Base-by-base conservation (phyloP, 2,113 vertebrate genomes). In the Melanostigma gelatinosum region DNA sequence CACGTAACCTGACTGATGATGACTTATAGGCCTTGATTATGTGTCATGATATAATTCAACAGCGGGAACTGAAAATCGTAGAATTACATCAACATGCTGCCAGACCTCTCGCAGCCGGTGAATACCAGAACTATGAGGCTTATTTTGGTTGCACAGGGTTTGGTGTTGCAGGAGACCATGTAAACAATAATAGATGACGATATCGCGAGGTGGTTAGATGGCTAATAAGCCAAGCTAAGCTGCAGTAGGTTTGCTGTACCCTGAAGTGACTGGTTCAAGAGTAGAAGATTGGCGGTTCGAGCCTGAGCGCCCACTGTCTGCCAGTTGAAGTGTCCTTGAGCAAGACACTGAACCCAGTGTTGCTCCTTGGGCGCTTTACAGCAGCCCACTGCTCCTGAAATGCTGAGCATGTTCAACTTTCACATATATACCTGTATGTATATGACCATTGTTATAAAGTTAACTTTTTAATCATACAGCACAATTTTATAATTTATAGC, bases 1-100 rank as follows among this genome's bases (percentile, higher is more conserved):
- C 78, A 57, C 24, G 22, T 7, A 46, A 80, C 82, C 36, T 86
- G 86, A 88, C 77, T 80, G 85, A 89, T 76, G 79, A 69, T 73
- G 64, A 89, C 77, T 80, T 83, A 75, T 73, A 44, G 77, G 64
- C 4, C 70, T 74, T 83, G 77, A 90, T 80, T 85, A 58, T 20
- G 63, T 77, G 67, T 78, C 80, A 79, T 15, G 57, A 44, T 85
- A 48, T 77, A 77, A 78, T 72, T 82, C 58, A 80, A 24, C 61
- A 66, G 16, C 42, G 11, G 50, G n/a, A 32, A 18, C 48, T 54
- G 10, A 48, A 71, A 6, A 32, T 22, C 4, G n/a, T 48, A 7
- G 71, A 13, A 18, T 78, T 36, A 64, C 60, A 4, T 87, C 75
- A 80, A 1, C 8, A 13, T 40, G 29, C 66, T 38, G 60, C 18